Conservation (phyloP, 2,797 vertebrate genomes). For the Phrynocephalus vlangalii region DNA sequence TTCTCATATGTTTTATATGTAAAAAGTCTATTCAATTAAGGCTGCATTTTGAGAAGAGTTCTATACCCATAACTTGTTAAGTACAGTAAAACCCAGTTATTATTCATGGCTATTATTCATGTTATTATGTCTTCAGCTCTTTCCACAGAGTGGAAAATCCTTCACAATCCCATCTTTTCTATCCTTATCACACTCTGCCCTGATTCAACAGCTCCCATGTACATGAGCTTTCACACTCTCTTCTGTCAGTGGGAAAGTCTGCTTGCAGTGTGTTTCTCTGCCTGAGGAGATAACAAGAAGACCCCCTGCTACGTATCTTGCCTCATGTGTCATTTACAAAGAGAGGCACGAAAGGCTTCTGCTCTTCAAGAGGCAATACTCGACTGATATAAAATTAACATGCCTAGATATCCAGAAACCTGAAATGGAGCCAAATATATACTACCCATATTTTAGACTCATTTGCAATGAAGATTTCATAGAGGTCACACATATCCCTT, state of each 20-base stretch:
- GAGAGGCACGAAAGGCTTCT: background rate
- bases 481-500: background rate
- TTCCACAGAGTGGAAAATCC: conserved; percentile 7
- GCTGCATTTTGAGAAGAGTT: background rate
- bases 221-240: background rate
- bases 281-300: background rate
- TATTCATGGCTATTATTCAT: conserved; percentile 7
- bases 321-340: background rate
- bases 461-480: background rate
- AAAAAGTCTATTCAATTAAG: conserved; percentile 10
- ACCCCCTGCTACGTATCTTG: background rate
- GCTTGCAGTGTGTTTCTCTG: background rate
- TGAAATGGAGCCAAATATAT: conserved; percentile 2
- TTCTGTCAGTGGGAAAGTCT: background rate
- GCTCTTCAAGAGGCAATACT: background rate
- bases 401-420: background rate
- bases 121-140: background rate
- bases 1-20: background rate
- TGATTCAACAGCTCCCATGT: background rate
- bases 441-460: conserved; percentile 1
- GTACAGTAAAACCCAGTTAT: conserved; percentile 6
- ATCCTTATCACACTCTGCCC: background rate
- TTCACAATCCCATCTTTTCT: conserved; percentile 1
- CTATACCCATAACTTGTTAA: conserved; percentile 7
- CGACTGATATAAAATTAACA: background rate